Evolutionary conservation across 2,797 vertebrate genomes (phyloP).

Genomic region (Labroides dimidiatus): DNA sequence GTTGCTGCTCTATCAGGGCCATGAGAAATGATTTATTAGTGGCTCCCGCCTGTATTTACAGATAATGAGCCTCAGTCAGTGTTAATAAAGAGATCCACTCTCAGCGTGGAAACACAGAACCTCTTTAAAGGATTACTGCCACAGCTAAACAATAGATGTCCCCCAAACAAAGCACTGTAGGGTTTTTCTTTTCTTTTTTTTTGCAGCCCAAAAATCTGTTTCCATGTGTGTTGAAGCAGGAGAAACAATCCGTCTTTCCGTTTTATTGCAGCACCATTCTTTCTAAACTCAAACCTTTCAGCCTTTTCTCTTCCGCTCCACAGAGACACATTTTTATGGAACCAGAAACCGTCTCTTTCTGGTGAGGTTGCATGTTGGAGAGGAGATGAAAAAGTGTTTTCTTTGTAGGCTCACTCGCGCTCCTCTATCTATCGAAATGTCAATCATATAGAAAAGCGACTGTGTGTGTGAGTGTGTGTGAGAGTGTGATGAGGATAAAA

Average conservation of each 20-base stretch:
- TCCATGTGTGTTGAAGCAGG: conserved; percentile 11
- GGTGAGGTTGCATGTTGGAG: conserved; percentile 42
- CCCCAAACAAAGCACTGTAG: conserved; percentile 54
- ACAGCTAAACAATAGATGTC: conserved; percentile 70
- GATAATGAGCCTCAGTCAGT: conserved; percentile 82
- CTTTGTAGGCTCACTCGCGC: conserved; percentile 17
- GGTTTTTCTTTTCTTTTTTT: no score
- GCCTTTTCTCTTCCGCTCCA: neutral
- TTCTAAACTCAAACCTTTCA: conserved; percentile 7
- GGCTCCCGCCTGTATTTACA: conserved; percentile 83
- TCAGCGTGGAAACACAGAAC: conserved; percentile 64
- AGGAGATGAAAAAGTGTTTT: conserved; percentile 38
- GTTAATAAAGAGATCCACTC: conserved; percentile 84
- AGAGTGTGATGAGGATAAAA: conserved; percentile 64
- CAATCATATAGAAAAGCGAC: conserved; percentile 32
- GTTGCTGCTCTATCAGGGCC: conserved; percentile 81
- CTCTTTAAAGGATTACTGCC: conserved; percentile 80
- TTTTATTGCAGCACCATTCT: conserved; percentile 9
- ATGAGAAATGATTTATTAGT: conserved; percentile 88
- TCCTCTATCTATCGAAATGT: conserved; percentile 63
- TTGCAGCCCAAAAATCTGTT: conserved; percentile 25
- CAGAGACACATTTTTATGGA: conserved; percentile 18
- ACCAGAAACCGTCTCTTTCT: conserved; percentile 25
- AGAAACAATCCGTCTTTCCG: conserved; percentile 18
- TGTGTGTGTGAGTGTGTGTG: conserved; percentile 19